Conservation (phyloP, 2,888 invertebrate genomes). For the Amphipyra berbera region DNA sequence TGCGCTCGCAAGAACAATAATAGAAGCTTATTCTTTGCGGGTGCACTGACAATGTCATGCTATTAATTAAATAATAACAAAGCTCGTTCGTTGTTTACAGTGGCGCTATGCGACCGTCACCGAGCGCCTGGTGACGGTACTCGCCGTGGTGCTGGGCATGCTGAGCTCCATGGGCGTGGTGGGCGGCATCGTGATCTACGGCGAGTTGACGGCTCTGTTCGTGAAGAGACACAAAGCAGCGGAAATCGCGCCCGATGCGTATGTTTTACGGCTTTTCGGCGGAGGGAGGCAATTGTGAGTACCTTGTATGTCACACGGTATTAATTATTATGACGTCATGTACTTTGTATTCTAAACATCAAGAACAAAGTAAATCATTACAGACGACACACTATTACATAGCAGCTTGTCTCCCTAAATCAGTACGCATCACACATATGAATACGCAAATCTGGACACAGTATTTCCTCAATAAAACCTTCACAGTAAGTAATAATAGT, state of each 20-base stretch:
- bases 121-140: constrained; percentile 69
- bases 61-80: neutral
- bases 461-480: no score
- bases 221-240: constrained; percentile 85
- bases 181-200: constrained; percentile 90
- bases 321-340: no score
- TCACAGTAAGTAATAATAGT: no score
- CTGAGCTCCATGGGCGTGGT: constrained; percentile 81
- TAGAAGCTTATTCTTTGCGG: no score
- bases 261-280: constrained; percentile 84
- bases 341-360: no score
- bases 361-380: no score
- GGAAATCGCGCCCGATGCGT: constrained; percentile 76
- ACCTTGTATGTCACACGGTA: neutral
- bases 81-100: constrained; percentile 60
- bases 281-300: constrained; percentile 89
- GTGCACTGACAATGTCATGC: no score
- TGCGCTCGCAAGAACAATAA: no score
- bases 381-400: no score
- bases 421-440: no score
- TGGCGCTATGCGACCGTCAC: constrained; percentile 81
- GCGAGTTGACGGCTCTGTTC: constrained; percentile 90
- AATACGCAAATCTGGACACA: no score
- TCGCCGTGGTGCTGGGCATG: constrained; percentile 68
- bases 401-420: no score